phyloP scores from a whole-genome alignment of 1,140 invertebrate genomes.

The Tigriopus japonicus region DNA sequence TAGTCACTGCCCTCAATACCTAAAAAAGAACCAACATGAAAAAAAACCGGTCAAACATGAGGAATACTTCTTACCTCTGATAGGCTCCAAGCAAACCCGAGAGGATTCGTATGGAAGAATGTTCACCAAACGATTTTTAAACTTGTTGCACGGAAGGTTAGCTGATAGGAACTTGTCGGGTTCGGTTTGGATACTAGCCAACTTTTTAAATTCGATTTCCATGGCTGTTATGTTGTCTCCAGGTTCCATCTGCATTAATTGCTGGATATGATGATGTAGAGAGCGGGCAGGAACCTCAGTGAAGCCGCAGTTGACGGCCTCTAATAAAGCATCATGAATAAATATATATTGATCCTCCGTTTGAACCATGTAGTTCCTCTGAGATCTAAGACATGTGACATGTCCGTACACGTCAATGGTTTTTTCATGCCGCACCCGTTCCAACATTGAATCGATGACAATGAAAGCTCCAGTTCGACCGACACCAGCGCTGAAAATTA shows the following conservation, averaged over 20 bases:
- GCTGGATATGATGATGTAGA: constrained; percentile 82
- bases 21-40: not conserved
- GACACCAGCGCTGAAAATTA: constrained; percentile 58
- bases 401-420: constrained; percentile 97
- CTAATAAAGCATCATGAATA: constrained; percentile 88
- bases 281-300: constrained; percentile 84
- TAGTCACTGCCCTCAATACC: constrained; percentile 86
- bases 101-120: constrained; percentile 93
- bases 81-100: constrained; percentile 75
- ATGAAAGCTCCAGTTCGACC: constrained; percentile 97
- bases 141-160: constrained; percentile 87
- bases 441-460: constrained; percentile 92
- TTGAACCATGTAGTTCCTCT: constrained; percentile 82
- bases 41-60: too few species aligned
- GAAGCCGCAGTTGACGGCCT: constrained; percentile 82
- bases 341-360: constrained; percentile 72
- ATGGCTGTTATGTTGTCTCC: constrained; percentile 76
- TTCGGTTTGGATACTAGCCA: constrained; percentile 83
- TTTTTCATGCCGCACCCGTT: constrained; percentile 80
- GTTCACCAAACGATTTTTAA: constrained; percentile 92
- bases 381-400: constrained; percentile 86
- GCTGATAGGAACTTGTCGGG: constrained; percentile 85
- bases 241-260: constrained; percentile 48
- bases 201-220: constrained; percentile 95
- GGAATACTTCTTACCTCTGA: constrained; percentile 53